These are phyloP conservation scores for Eupsittula cactorum DNA, from an alignment of 2,113 vertebrate species.

Conservation along the genomic window DNA sequence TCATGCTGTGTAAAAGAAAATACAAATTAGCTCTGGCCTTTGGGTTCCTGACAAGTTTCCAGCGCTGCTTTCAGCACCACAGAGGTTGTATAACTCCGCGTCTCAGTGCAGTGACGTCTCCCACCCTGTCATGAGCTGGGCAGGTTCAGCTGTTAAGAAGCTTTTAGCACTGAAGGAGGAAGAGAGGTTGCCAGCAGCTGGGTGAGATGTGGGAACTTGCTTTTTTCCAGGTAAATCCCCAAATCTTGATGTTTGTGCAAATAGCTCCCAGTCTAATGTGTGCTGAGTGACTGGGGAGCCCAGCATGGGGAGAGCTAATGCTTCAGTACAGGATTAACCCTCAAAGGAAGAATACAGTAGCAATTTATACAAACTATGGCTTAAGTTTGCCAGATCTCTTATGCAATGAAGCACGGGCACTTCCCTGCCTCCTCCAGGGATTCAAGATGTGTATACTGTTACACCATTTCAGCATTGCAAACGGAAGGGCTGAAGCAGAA, in stretches of 20 bases:
- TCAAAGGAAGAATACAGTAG: neutral
- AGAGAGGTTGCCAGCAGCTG: neutral
- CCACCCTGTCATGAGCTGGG: neutral
- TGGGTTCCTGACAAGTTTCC: constrained; percentile 38
- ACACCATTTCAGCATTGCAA: neutral
- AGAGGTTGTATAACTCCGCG: neutral
- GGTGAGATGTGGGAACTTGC: neutral
- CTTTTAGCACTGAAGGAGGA: constrained; percentile 12
- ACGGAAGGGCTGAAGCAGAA: neutral
- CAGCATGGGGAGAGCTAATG: neutral
- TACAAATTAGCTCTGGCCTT: constrained; percentile 21
- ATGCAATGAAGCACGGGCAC: neutral
- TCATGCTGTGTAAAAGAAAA: constrained; percentile 44
- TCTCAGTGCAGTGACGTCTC: neutral
- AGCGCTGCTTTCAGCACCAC: neutral
- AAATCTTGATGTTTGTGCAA: neutral
- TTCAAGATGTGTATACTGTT: neutral
- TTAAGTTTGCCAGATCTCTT: neutral
- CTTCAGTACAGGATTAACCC: neutral
- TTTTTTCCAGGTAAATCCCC: neutral
- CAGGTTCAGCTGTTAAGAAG: constrained; percentile 13
- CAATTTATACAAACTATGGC: neutral
- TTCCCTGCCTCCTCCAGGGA: neutral
- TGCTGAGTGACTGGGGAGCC: neutral
- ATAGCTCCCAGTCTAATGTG: neutral